These are phyloP conservation scores for Diplodus puntazzo DNA, from an alignment of 2,797 vertebrate genomes.

Conservation along the genomic window DNA sequence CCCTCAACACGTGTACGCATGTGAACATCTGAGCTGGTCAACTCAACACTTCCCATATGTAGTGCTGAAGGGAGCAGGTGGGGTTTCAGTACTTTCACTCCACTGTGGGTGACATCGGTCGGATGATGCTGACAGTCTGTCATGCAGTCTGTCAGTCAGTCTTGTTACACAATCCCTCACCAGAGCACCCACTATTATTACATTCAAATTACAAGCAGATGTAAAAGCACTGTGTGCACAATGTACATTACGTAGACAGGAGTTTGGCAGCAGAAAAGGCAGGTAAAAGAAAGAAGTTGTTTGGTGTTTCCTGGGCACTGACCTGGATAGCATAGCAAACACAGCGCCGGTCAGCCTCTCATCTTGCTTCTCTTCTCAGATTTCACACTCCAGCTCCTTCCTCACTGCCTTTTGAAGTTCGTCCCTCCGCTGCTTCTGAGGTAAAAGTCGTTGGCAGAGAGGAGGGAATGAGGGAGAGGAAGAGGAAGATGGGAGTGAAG, in stretches of 20 bases:
- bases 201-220: background rate
- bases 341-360: slow-evolving; percentile 60
- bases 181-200: background rate
- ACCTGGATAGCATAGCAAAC: slow-evolving; percentile 73
- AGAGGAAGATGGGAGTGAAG: slow-evolving; percentile 35
- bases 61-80: slow-evolving; percentile 41
- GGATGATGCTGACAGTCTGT: slow-evolving; percentile 34
- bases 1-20: slow-evolving; percentile 46
- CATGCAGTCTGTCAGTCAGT: slow-evolving; percentile 33
- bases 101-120: slow-evolving; percentile 18
- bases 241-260: background rate
- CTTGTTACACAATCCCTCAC: background rate
- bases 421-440: slow-evolving; percentile 58
- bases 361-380: slow-evolving; percentile 67
- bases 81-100: slow-evolving; percentile 33
- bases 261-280: slow-evolving; percentile 17
- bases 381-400: slow-evolving; percentile 74
- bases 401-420: slow-evolving; percentile 74
- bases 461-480: slow-evolving; percentile 29
- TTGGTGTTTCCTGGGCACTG: slow-evolving; percentile 69
- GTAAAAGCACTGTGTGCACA: background rate
- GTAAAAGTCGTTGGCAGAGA: slow-evolving; percentile 44
- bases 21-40: slow-evolving; percentile 44
- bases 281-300: slow-evolving; percentile 34
- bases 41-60: slow-evolving; percentile 18